Conservation (phyloP, 2,888 invertebrate species). For the Acleris holmiana region DNA sequence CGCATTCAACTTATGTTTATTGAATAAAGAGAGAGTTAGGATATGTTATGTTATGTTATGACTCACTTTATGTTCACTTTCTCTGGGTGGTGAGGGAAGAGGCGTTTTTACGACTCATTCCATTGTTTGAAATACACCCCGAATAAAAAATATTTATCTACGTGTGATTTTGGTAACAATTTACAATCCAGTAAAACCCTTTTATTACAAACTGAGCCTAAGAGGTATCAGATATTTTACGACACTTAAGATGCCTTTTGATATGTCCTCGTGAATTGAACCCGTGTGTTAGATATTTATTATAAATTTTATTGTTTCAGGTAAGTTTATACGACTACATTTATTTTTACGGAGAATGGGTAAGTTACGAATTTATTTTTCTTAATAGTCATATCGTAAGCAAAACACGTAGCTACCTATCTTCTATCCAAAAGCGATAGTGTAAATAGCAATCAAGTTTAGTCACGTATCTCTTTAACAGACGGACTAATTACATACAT, state of each 20-base stretch:
- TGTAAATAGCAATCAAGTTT: constrained; percentile 6
- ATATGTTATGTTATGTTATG: constrained; percentile 45
- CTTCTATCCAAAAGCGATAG: not conserved
- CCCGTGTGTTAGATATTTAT: constrained; percentile 3
- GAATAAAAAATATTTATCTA: constrained; percentile 1
- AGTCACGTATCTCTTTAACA: not conserved
- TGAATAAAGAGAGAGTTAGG: constrained; percentile 56
- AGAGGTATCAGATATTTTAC: constrained; percentile 50
- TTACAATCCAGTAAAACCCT: constrained; percentile 55
- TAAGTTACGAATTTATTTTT: constrained; percentile 19
- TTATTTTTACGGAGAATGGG: constrained; percentile 23
- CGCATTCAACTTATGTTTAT: constrained; percentile 54
- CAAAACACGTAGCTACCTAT: too few species aligned
- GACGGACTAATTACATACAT: constrained; percentile 20
- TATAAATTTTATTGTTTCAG: constrained; percentile 32
- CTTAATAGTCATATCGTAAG: not conserved
- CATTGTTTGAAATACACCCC: constrained; percentile 21
- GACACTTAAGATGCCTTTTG: constrained; percentile 36
- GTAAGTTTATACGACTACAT: constrained; percentile 33
- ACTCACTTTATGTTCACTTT: constrained; percentile 73
- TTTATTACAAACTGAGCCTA: constrained; percentile 48
- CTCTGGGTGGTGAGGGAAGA: constrained; percentile 57
- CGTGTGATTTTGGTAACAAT: constrained; percentile 53
- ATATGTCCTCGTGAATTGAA: constrained; percentile 8
- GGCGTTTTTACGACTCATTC: constrained; percentile 21